Conservation (phyloP, 2,797 vertebrate genomes). For the Champsocephalus esox region DNA sequence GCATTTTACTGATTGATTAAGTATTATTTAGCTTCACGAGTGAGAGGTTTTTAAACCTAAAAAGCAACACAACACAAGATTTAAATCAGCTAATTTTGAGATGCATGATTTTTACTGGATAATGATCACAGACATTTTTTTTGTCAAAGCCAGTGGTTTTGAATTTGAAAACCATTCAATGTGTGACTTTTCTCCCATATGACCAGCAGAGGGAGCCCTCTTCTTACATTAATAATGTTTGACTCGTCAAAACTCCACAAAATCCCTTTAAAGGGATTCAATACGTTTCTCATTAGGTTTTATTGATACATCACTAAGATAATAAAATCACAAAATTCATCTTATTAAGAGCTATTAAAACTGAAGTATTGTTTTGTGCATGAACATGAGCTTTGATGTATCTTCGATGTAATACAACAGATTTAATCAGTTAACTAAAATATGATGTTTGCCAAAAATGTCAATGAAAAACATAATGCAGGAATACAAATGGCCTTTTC, state of each 20-base stretch:
- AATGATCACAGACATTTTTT: background rate
- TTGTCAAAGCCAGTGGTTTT: background rate
- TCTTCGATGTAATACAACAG: background rate
- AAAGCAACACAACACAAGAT: background rate
- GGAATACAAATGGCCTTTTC: background rate
- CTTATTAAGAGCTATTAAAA: background rate
- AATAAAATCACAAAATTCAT: conserved; percentile 13
- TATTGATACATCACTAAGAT: conserved; percentile 28
- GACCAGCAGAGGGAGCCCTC: conserved; percentile 67
- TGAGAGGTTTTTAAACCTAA: background rate
- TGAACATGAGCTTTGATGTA: background rate
- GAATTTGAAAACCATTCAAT: rapidly evolving
- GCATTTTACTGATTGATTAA: no score
- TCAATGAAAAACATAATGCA: background rate
- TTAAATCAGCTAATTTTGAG: background rate
- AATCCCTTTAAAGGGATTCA: background rate
- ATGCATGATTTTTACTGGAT: background rate
- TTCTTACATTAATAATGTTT: background rate
- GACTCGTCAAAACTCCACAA: conserved; percentile 25
- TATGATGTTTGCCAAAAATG: background rate
- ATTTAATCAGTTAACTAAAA: background rate
- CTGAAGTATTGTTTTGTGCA: background rate
- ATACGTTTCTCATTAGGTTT: conserved; percentile 15
- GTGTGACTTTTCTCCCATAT: background rate
- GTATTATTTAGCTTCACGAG: background rate